Percentiles rank a stretch among this genome's conserved stretches.
These are phyloP conservation scores for Didymodactylos carnosus DNA, from an alignment of 2,888 invertebrate species.

Conservation along the genomic window DNA sequence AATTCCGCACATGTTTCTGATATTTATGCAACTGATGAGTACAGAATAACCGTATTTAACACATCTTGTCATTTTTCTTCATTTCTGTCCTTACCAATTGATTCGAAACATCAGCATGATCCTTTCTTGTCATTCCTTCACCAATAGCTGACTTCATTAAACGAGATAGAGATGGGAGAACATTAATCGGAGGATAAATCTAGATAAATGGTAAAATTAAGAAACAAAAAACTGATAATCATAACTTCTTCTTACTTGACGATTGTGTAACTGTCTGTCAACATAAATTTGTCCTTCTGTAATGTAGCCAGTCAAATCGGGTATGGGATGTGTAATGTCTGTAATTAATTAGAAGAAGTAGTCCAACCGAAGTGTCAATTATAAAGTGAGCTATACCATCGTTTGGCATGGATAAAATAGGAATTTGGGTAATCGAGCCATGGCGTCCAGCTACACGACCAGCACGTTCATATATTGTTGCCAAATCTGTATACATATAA, in stretches of 20 bases:
- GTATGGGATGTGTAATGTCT: slow-evolving; percentile 98
- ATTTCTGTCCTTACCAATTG: slow-evolving; percentile 50
- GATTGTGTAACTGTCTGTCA: slow-evolving; percentile 93
- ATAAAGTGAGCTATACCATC: slow-evolving; percentile 58
- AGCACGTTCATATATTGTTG: slow-evolving; percentile 98
- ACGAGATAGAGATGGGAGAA: slow-evolving; percentile 91
- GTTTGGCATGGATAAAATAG: slow-evolving; percentile 98
- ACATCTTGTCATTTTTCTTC: too few relatives aligned
- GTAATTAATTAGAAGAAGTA: slow-evolving; percentile 43
- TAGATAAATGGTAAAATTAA: slow-evolving; percentile 17
- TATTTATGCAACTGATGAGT: too few relatives aligned
- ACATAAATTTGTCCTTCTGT: slow-evolving; percentile 99
- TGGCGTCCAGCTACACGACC: slow-evolving; percentile 95
- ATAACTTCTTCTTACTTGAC: slow-evolving; percentile 75
- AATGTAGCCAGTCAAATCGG: slow-evolving; percentile 98
- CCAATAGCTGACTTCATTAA: slow-evolving; percentile 99
- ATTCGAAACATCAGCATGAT: slow-evolving; percentile 97
- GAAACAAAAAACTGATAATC: not conserved
- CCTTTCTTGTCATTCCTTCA: slow-evolving; percentile 95
- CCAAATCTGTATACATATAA: slow-evolving; percentile 99
- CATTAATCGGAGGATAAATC: slow-evolving; percentile 97
- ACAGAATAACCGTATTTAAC: too few relatives aligned
- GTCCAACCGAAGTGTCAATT: not conserved
- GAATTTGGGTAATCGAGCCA: slow-evolving; percentile 97
- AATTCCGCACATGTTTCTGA: too few relatives aligned